Conservation (phyloP, 2,113 vertebrate genomes). For the Serinus canaria region DNA sequence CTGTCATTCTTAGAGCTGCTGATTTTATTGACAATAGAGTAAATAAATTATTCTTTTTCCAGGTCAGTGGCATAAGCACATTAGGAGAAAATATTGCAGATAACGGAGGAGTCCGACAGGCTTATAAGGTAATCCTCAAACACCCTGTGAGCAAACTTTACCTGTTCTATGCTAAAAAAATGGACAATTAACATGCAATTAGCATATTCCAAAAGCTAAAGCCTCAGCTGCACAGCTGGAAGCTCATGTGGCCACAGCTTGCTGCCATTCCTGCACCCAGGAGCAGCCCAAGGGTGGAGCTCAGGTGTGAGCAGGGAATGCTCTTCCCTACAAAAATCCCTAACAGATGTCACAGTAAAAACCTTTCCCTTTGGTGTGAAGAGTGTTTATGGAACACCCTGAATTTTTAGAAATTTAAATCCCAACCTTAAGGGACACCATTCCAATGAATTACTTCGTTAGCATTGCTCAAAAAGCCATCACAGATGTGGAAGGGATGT, state of each 20-base stretch:
- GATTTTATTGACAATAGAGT: background rate
- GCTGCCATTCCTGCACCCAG: background rate
- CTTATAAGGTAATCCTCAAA: constrained; percentile 83
- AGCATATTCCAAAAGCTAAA: background rate
- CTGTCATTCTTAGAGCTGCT: background rate
- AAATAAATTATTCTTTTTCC: background rate
- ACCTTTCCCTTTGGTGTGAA: background rate
- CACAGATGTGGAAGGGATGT: accelerated
- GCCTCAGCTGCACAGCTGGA: background rate
- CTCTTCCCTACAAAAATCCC: background rate
- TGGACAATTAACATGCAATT: background rate
- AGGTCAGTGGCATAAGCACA: constrained; percentile 95
- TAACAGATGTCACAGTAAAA: background rate
- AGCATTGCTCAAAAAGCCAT: background rate
- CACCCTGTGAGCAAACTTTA: background rate
- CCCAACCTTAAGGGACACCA: background rate
- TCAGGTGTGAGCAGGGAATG: background rate
- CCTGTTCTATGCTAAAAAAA: background rate
- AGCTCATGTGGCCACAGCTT: background rate
- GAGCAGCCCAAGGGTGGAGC: background rate
- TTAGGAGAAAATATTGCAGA: constrained; percentile 97
- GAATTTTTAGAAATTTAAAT: background rate
- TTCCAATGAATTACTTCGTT: background rate
- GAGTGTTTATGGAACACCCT: background rate
- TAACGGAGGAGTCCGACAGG: constrained; percentile 94